phyloP scores from a whole-genome alignment of 2,888 invertebrate species.

The Beris morrisii region DNA sequence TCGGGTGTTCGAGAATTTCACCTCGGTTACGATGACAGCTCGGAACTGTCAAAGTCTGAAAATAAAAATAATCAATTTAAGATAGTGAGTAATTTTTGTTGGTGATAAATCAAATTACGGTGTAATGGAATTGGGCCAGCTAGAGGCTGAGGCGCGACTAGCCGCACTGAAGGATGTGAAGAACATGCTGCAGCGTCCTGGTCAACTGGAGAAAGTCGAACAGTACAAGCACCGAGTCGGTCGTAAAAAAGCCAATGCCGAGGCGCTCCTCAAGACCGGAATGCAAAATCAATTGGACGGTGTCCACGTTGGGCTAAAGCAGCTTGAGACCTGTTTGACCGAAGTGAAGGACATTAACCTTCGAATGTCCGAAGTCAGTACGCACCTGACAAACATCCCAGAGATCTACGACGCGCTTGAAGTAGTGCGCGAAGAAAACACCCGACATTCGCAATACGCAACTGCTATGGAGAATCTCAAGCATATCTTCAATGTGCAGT shows the following conservation, averaged over 20 bases:
- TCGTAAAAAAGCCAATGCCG: conserved; percentile 53
- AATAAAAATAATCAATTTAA: too few species aligned
- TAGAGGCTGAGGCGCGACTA: conserved; percentile 76
- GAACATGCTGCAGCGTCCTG: conserved; percentile 91
- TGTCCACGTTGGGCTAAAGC: conserved; percentile 88
- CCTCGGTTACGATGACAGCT: too few species aligned
- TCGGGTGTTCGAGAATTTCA: too few species aligned
- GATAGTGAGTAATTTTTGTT: too few species aligned
- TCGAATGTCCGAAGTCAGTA: conserved; percentile 77
- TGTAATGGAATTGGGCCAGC: conserved; percentile 62
- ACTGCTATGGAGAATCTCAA: conserved; percentile 98
- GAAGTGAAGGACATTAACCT: conserved; percentile 76
- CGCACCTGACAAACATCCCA: conserved; percentile 74
- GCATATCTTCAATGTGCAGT: conserved; percentile 96
- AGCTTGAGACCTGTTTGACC: conserved; percentile 81
- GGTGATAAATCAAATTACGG: too few species aligned
- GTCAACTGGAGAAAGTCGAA: conserved; percentile 87
- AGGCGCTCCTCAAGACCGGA: conserved; percentile 80
- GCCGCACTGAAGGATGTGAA: conserved; percentile 83
- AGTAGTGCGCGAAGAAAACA: conserved; percentile 88
- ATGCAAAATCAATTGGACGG: conserved; percentile 98
- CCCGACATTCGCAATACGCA: conserved; percentile 93
- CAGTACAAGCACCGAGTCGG: conserved; percentile 54
- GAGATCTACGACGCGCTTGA: conserved; percentile 78
- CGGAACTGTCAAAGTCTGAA: too few species aligned